Evolutionary conservation across 2,113 vertebrate genomes (phyloP), one percentile per base, ranked within the genome.

Genomic region (Junco hyemalis): DNA sequence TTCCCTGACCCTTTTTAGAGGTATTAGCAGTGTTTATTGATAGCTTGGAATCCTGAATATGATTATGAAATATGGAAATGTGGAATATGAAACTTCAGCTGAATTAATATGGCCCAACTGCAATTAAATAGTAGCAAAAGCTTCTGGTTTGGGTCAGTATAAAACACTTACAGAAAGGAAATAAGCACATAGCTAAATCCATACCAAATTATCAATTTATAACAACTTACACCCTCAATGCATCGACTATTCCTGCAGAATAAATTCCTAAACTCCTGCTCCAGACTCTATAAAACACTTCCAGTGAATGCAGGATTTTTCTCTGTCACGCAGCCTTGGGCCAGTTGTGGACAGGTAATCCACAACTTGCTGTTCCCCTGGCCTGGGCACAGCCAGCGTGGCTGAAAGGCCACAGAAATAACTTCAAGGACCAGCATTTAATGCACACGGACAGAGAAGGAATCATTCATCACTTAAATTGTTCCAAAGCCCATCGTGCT

Each of bases 361-460:
- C 82, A n/a, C 68, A 61, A 15, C 74, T 57, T 63, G 40, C 51
- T 35, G 10, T 8, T 86, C 68, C 80, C 24, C 23, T 16, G 38
- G 76, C 68, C 65, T 11, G 31, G 29, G 15, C 29, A 14, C 8
- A 26, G 35, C 10, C 17, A 47, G 40, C 28, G 14, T 0, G 0
- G 47, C 33, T 54, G 23, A 50, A 59, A 65, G 45, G 76, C 54
- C 33, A 38, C 7, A 36, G 29, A 24, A 71, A 8, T 12, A 47
- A 33, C 73, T 51, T 17, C 81, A 78, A 45, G 29, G 47, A 86
- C 42, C 77, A 45, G 45, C 64, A 35, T 29, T 50, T 29, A 57
- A 77, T 12, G 16, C 51, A 42, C 25, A 4, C 3, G 23, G 60
- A 7, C 14, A 78, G 12, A 29, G 33, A 35, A 66, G 24, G 21